Conservation (phyloP, 2,113 vertebrate genomes). For the Plecotus auritus region DNA sequence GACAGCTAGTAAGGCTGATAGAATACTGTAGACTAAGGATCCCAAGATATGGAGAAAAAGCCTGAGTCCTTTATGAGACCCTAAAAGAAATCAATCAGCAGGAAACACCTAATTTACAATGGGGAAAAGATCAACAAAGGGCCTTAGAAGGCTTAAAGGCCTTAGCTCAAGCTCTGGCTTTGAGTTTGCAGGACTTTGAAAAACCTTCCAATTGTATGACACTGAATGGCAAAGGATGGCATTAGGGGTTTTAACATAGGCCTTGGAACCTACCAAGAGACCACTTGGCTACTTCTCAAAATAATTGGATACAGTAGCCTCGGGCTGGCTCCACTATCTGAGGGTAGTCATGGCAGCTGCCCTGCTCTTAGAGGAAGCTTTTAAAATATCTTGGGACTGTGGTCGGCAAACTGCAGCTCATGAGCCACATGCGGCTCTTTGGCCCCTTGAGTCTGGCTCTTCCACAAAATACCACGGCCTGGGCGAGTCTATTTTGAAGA, state of each 20-base stretch:
- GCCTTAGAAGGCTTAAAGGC: background rate
- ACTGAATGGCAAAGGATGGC: background rate
- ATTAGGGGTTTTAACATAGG: background rate
- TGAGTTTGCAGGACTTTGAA: background rate
- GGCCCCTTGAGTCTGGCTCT: no score
- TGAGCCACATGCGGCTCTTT: no score
- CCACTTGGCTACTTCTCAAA: background rate
- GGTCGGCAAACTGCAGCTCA: no score
- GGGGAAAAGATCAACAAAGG: background rate
- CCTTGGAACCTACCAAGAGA: background rate
- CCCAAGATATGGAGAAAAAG: background rate
- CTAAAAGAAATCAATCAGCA: background rate
- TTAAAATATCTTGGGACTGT: background rate
- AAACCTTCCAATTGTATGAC: background rate
- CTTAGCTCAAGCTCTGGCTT: background rate
- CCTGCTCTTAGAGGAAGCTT: background rate
- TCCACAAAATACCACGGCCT: no score
- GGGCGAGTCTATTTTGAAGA: no score
- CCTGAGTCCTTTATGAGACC: background rate
- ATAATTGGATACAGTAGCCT: background rate
- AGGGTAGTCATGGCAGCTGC: background rate
- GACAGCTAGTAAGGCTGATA: background rate
- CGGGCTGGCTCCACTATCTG: background rate
- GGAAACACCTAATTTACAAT: background rate
- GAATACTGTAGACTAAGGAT: background rate